Percentiles rank a stretch among this genome's conserved stretches.
Conservation (phyloP, 2,888 invertebrate genomes). For the Acanthacorydalis orientalis region DNA sequence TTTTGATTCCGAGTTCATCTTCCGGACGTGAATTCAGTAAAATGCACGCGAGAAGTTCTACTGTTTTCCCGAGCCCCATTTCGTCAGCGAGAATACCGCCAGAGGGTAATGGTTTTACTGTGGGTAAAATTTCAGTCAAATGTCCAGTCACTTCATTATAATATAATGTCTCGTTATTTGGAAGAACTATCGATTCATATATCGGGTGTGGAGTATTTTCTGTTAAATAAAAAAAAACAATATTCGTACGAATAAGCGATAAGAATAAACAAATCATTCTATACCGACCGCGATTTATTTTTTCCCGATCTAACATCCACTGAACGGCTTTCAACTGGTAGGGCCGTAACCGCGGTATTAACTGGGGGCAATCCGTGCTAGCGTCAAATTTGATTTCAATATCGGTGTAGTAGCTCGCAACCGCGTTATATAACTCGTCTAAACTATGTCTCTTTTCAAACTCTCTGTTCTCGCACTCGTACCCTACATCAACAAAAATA, state of each 20-base stretch:
- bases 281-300: slow-evolving; percentile 11
- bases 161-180: slow-evolving; percentile 14
- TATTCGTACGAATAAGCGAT: neutral
- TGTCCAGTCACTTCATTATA: slow-evolving; percentile 29
- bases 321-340: slow-evolving; percentile 48
- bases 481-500: neutral
- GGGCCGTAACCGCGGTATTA: slow-evolving; percentile 37
- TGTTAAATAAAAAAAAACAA: neutral
- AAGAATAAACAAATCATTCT: slow-evolving; percentile 1
- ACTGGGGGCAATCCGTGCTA: slow-evolving; percentile 3
- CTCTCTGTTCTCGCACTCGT: neutral
- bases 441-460: slow-evolving; percentile 9
- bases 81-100: slow-evolving; percentile 67
- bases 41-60: slow-evolving; percentile 52
- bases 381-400: neutral
- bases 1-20: slow-evolving; percentile 3
- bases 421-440: slow-evolving; percentile 7
- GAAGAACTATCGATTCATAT: slow-evolving; percentile 1
- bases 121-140: slow-evolving; percentile 23
- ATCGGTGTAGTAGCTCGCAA: neutral
- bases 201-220: slow-evolving; percentile 11
- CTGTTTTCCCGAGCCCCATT: slow-evolving; percentile 70
- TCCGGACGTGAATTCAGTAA: slow-evolving; percentile 29
- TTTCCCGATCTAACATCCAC: slow-evolving; percentile 52
- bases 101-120: slow-evolving; percentile 23